Evolutionary conservation across 2,113 vertebrate genomes (phyloP).

Genomic region (Passer montanus): DNA sequence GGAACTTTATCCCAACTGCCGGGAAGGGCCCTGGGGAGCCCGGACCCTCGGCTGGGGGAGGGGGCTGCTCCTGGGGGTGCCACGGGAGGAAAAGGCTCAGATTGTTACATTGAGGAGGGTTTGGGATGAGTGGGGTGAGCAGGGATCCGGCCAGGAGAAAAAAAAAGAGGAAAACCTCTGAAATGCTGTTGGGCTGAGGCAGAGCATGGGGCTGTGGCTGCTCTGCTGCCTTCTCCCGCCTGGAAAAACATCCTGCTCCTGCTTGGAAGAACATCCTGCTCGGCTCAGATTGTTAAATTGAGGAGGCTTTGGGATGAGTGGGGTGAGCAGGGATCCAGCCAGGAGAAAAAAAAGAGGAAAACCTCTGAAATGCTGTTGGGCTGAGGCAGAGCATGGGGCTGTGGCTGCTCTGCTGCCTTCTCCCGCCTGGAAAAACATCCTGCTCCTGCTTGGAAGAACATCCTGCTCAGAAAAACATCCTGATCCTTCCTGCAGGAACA

Average conservation of each 20-base stretch:
- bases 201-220: not conserved
- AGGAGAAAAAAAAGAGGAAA: not conserved
- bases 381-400: not conserved
- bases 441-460: not conserved
- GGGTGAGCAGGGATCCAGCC: no score
- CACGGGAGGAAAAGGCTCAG: not conserved
- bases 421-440: not conserved
- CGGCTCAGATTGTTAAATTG: no score
- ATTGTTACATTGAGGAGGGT: not conserved
- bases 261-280: not conserved
- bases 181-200: not conserved
- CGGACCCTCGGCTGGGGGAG: not conserved
- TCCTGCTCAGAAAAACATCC: not conserved
- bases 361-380: fast-evolving
- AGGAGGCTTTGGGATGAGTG: no score
- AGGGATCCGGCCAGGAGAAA: not conserved
- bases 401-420: not conserved
- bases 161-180: fast-evolving
- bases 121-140: not conserved
- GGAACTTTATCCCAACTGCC: not conserved
- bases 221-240: not conserved
- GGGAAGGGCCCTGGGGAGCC: not conserved
- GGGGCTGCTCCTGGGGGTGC: not conserved
- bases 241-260: not conserved
- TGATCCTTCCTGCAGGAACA: fast-evolving